A percentile compares a stretch with the other conserved stretches of the same genome.
Conservation (phyloP, 1,140 invertebrate genomes). For the Plutomurus gul region DNA sequence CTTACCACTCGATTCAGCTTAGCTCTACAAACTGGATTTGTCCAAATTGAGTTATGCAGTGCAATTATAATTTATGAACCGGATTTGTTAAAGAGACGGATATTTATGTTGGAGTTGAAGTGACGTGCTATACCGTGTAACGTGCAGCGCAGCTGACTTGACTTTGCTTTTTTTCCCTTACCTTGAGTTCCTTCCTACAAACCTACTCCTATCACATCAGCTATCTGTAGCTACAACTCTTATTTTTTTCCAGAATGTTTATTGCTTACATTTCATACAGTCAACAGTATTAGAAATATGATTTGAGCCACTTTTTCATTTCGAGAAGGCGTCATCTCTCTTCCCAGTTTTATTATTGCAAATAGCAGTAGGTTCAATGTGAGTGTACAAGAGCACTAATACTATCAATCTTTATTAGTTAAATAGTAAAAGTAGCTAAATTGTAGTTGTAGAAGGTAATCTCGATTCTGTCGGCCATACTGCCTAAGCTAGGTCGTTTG, state of each 20-base stretch:
- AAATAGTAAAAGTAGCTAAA: no score
- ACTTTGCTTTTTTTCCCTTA: no score
- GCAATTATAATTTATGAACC: conserved; percentile 38
- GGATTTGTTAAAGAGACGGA: conserved; percentile 38
- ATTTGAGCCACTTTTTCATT: conserved; percentile 22
- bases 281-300: conserved; percentile 1
- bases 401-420: no score
- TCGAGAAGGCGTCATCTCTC: background rate
- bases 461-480: background rate
- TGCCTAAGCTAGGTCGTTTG: background rate
- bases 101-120: conserved; percentile 35
- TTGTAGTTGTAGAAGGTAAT: no score
- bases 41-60: conserved; percentile 9
- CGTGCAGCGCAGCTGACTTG: background rate
- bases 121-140: conserved; percentile 3
- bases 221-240: background rate
- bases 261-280: conserved; percentile 1
- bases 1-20: background rate
- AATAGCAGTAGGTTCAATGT: background rate
- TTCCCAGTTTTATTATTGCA: background rate
- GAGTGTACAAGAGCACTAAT: background rate
- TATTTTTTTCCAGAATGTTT: conserved; percentile 10
- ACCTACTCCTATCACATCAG: no score
- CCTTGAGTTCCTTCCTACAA: background rate
- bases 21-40: background rate